phyloP scores from a whole-genome alignment of 2,888 invertebrate genomes.

The Andrena bicolor region DNA sequence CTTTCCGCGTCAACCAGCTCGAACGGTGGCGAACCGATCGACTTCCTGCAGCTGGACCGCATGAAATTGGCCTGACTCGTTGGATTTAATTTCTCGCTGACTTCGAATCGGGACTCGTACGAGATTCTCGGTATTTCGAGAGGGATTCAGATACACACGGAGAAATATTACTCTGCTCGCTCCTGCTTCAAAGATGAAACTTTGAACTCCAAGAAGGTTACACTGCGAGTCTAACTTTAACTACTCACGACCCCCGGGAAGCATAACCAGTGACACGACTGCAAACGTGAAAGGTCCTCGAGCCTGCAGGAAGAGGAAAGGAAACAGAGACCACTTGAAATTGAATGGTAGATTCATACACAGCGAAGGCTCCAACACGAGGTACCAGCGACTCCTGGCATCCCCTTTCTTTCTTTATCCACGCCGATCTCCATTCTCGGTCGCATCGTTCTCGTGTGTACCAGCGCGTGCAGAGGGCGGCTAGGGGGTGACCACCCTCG shows the following conservation, averaged over 20 bases:
- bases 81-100: too few relatives aligned
- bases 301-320: not conserved
- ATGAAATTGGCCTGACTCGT: not conserved
- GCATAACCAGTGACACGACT: too few relatives aligned
- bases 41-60: not conserved
- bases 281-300: not conserved
- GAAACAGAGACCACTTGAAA: constrained; percentile 1
- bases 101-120: too few relatives aligned
- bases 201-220: too few relatives aligned
- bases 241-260: too few relatives aligned
- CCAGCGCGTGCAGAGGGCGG: not conserved
- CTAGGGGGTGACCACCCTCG: not conserved
- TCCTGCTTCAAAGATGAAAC: too few relatives aligned
- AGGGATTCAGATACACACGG: too few relatives aligned
- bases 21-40: not conserved
- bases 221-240: too few relatives aligned
- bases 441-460: constrained; percentile 15
- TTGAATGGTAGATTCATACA: constrained; percentile 25
- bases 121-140: too few relatives aligned
- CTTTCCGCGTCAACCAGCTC: not conserved
- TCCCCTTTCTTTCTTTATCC: constrained; percentile 16
- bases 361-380: constrained; percentile 10
- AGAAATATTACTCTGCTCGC: too few relatives aligned
- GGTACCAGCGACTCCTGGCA: constrained; percentile 3
- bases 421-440: constrained; percentile 18